Percentiles rank a stretch among this genome's conserved stretches.
These are phyloP conservation scores for Drosophila melanica DNA, from an alignment of 1,140 invertebrate species.

Conservation along the genomic window DNA sequence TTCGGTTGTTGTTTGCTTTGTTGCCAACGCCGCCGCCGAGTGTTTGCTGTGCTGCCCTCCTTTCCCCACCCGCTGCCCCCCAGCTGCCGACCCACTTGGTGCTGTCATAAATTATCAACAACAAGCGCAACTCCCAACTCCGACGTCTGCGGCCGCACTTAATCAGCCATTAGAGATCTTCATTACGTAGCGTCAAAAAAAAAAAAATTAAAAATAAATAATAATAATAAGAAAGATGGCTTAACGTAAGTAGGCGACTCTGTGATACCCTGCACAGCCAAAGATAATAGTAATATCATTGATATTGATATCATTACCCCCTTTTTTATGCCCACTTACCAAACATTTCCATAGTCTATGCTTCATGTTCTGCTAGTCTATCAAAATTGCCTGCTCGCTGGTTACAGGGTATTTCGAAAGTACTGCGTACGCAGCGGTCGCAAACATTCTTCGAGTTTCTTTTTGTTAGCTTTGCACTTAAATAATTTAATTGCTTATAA, in stretches of 20 bases:
- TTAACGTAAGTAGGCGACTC: neutral
- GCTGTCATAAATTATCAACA: conserved; percentile 77
- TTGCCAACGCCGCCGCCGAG: conserved; percentile 28
- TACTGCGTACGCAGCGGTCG: conserved; percentile 1
- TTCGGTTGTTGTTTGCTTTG: conserved; percentile 57
- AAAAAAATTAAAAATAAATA: conserved; percentile 1
- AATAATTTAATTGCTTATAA: conserved; percentile 81
- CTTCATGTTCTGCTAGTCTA: too few relatives aligned
- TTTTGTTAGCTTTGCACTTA: conserved; percentile 77
- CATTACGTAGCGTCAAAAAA: conserved; percentile 57
- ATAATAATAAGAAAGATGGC: too few relatives aligned
- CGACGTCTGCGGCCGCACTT: conserved; percentile 36
- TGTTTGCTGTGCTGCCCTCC: conserved; percentile 39
- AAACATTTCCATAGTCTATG: too few relatives aligned
- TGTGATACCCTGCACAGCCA: neutral
- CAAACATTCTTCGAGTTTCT: conserved; percentile 33
- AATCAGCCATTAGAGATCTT: conserved; percentile 77
- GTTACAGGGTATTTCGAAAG: conserved; percentile 12
- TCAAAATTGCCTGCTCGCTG: too few relatives aligned
- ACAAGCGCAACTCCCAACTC: conserved; percentile 31
- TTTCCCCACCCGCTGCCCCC: neutral
- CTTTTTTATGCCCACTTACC: too few relatives aligned
- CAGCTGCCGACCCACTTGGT: neutral
- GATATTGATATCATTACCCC: too few relatives aligned
- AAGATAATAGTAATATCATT: too few relatives aligned